Conservation (phyloP, 2,113 vertebrate genomes). For the Polypterus senegalus region DNA sequence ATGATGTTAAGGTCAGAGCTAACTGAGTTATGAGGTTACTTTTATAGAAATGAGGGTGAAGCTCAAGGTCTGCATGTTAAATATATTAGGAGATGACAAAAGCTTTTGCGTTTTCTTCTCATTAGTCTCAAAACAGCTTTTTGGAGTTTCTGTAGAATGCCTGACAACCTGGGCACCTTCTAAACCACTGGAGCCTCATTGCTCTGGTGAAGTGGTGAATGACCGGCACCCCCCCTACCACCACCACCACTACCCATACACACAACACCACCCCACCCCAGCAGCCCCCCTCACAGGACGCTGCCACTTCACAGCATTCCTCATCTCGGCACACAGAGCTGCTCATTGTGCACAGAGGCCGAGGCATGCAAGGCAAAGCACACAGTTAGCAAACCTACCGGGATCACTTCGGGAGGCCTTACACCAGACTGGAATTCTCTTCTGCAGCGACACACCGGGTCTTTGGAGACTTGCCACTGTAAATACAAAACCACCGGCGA, state of each 20-base stretch:
- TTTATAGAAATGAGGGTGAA: no score
- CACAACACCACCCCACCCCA: not conserved
- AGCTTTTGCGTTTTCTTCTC: not conserved
- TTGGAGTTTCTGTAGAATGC: not conserved
- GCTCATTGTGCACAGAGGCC: slow-evolving; percentile 40
- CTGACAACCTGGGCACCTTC: slow-evolving; percentile 29
- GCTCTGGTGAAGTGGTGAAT: slow-evolving; percentile 27
- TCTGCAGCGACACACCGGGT: slow-evolving; percentile 1
- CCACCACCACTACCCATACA: slow-evolving; percentile 5
- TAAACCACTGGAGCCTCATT: slow-evolving; percentile 37
- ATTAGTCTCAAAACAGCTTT: not conserved
- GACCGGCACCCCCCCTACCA: not conserved
- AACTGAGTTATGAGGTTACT: no score
- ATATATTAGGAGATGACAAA: no score
- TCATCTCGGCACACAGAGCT: slow-evolving; percentile 40
- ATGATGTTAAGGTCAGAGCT: no score
- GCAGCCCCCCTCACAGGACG: slow-evolving; percentile 18
- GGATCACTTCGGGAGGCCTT: slow-evolving; percentile 45
- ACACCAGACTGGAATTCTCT: slow-evolving; percentile 14
- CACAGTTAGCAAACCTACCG: slow-evolving; percentile 25
- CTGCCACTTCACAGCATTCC: slow-evolving; percentile 46
- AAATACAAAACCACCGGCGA: slow-evolving; percentile 12
- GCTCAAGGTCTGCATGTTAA: no score
- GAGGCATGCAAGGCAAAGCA: slow-evolving; percentile 26
- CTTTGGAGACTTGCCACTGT: slow-evolving; percentile 31